Percentiles rank a stretch among this genome's conserved stretches.
Evolutionary conservation across 2,113 vertebrate species (phyloP).

Genomic region (Otolemur garnettii): DNA sequence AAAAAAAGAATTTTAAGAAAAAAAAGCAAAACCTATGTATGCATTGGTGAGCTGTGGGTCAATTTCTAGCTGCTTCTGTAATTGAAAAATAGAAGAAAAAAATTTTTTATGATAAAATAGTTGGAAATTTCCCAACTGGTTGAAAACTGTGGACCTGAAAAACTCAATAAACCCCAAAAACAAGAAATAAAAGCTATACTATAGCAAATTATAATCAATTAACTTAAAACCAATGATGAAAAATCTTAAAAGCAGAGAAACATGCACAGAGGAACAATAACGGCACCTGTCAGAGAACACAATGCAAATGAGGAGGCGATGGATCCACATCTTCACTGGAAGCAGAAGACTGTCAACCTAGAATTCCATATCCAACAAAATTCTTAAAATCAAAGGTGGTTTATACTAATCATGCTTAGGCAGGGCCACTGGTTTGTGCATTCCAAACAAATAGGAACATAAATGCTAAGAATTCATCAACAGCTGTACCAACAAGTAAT

Average conservation of each 20-base stretch:
- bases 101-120: background rate
- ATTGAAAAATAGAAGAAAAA: background rate
- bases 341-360: background rate
- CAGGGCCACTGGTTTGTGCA: background rate
- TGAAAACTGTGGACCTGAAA: background rate
- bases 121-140: background rate
- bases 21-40: fast-evolving
- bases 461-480: background rate
- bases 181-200: background rate
- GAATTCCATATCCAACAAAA: background rate
- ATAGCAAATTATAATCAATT: background rate
- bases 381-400: background rate
- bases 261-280: too few species aligned
- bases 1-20: background rate
- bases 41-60: background rate
- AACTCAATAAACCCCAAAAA: background rate
- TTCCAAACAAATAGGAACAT: background rate
- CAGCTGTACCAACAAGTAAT: background rate
- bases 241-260: background rate
- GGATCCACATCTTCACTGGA: background rate
- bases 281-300: background rate
- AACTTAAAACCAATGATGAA: background rate
- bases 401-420: background rate
- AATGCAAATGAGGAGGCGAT: background rate
- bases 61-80: background rate